These are phyloP conservation scores for Leucozona laternaria DNA, from an alignment of 2,888 invertebrate species.

Conservation along the genomic window DNA sequence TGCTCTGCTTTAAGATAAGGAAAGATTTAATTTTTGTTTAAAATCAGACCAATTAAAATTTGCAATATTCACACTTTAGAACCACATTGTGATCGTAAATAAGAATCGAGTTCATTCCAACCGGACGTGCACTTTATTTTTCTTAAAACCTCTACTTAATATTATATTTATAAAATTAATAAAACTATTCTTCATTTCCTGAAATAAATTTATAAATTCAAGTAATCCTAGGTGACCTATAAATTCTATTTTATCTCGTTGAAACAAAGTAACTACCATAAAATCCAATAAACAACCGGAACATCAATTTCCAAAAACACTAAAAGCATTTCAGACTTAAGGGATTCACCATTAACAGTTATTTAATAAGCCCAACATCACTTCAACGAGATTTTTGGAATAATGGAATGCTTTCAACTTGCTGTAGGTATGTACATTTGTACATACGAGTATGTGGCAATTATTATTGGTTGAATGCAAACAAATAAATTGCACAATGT, in stretches of 20 bases:
- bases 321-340: not conserved
- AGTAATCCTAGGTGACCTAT: constrained; percentile 4
- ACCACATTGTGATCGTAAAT: too few species aligned
- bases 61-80: too few species aligned
- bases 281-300: constrained; percentile 11
- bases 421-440: too few species aligned
- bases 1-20: not conserved
- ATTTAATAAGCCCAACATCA: constrained; percentile 5
- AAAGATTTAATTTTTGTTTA: not conserved
- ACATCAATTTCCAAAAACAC: constrained; percentile 19
- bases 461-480: too few species aligned
- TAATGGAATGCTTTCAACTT: not conserved
- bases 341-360: constrained; percentile 13
- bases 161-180: too few species aligned
- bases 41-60: too few species aligned
- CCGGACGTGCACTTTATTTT: too few species aligned
- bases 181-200: not conserved
- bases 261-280: not conserved
- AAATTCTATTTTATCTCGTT: constrained; percentile 22
- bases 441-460: too few species aligned
- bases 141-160: too few species aligned
- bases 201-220: constrained; percentile 6
- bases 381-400: not conserved
- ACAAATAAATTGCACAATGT: too few species aligned
- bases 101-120: too few species aligned